Evolutionary conservation across 1,140 invertebrate genomes (phyloP).

Genomic region (Panagrolaimus sp.): DNA sequence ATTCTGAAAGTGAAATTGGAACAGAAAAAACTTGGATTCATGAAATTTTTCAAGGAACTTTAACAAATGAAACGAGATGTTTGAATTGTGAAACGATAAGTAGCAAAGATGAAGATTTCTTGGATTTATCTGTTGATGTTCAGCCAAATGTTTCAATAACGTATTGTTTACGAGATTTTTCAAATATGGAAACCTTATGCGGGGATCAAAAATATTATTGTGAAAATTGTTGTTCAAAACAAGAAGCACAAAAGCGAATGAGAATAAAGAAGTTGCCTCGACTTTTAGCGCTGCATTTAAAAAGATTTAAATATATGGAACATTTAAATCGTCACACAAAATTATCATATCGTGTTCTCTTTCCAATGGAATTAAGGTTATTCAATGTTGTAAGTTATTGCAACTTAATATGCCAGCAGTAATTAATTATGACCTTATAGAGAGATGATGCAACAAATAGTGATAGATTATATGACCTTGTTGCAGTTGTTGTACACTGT

Average conservation of each 20-base stretch:
- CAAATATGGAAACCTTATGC: conserved; percentile 96
- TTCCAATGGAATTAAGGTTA: conserved; percentile 89
- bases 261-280: conserved; percentile 94
- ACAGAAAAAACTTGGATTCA: conserved; percentile 76
- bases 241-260: conserved; percentile 91
- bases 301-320: conserved; percentile 98
- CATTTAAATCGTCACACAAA: conserved; percentile 97
- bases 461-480: conserved; percentile 92
- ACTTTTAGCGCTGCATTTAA: conserved; percentile 92
- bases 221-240: conserved; percentile 97
- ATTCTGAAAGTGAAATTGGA: background rate
- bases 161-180: conserved; percentile 92
- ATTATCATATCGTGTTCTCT: conserved; percentile 95
- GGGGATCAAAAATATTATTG: conserved; percentile 99
- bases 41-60: conserved; percentile 97
- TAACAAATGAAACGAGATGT: conserved; percentile 97
- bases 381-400: conserved; percentile 82
- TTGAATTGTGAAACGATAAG: conserved; percentile 97
- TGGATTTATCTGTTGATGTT: conserved; percentile 96
- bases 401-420: conserved; percentile 8
- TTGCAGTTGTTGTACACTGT: conserved; percentile 97
- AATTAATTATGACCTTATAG: conserved; percentile 26
- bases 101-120: conserved; percentile 98
- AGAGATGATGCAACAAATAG: conserved; percentile 82
- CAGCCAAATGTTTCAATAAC: conserved; percentile 99